Base-by-base conservation (phyloP, 2,888 invertebrate genomes). In the Troilus luridus region DNA sequence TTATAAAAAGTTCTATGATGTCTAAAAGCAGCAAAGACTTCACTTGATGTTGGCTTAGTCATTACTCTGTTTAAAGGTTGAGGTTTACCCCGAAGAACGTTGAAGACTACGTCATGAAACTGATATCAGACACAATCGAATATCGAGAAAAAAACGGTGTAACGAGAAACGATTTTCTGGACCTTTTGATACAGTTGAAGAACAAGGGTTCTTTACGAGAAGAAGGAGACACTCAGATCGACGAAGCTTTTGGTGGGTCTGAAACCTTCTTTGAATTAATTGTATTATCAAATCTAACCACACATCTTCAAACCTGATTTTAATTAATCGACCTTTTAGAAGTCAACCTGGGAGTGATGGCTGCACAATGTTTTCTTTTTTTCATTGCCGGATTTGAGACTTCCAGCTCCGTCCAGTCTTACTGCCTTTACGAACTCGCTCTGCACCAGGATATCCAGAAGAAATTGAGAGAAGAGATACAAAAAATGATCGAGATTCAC, bases 391-490 rank as follows among this genome's bases (percentile, higher is more conserved):
- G 95, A 1, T 95, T 94, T 92, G 95, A 95, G 93, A 95, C 95
- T 0, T 95, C 95, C 0, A 95, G 95, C 0, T 95, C 95, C 0
- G 95, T 95, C 0, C 94, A 96, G 88, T 95, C 95, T 41, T 95
- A 95, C 93, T 94, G 95, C 12, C 94, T 96, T 77, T 94, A 96
- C 93, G 95, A 95, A 93, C 93, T 96, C 89, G 95, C 95, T 0
- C 94, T 95, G 0, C 94, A 95, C 92, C 95, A 94, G 8, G 94
- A 94, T 9, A 93, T 95, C 12, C 95, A 96, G 92, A 93, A 94
- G 0, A 95, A 93, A 93, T 92, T 96, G 93, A 94, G 95, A 11
- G 90, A 93, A 0, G 96, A 96, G 93, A 94, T 96, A 54, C 92
- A 93, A 3, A 93, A 94, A 62, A 94, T 94, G 7, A 85, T 95